Evolutionary conservation across 35 echinoderm and acorn worm genomes (phyloP).

Genomic region (Antedon bifida): DNA sequence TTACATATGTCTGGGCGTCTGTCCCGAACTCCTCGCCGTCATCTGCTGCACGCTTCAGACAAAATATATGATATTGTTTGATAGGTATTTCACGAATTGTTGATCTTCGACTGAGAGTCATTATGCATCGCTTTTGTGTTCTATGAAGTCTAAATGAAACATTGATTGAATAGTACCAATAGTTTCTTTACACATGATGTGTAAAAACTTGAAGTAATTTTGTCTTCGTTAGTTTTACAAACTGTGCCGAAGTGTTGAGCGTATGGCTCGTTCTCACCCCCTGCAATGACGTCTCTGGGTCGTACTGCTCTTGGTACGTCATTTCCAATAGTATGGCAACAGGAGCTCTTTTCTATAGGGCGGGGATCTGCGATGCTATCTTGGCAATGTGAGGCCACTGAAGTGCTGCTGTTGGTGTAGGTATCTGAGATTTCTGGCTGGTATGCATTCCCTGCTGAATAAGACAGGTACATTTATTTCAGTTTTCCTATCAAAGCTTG

Average conservation of each 20-base stretch:
- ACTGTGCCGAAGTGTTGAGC: slow-evolving; percentile 17
- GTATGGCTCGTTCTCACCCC: slow-evolving; percentile 35
- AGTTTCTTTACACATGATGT: not conserved
- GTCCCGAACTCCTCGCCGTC: slow-evolving; percentile 22
- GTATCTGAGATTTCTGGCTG: not conserved
- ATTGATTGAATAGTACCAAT: not conserved
- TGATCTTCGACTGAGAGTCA: not conserved
- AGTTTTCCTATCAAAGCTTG: not conserved
- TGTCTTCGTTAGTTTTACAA: not conserved
- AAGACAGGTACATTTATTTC: not conserved
- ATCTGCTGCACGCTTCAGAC: slow-evolving; percentile 17
- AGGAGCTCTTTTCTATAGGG: not conserved
- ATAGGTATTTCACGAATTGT: not conserved
- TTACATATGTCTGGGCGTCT: slow-evolving; percentile 16
- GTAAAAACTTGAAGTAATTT: not conserved
- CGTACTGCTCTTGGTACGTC: not conserved
- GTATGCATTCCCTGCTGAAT: not conserved
- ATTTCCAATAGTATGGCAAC: not conserved
- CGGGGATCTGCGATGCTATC: not conserved
- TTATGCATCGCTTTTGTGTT: not conserved
- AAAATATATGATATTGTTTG: not conserved
- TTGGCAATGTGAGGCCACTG: not conserved
- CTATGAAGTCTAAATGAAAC: not conserved
- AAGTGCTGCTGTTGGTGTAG: not conserved
- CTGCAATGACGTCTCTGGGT: slow-evolving; percentile 19